Evolutionary conservation across 2,888 invertebrate genomes (phyloP), one percentile per base, ranked within the genome.

Genomic region (Limulus polyphemus): DNA sequence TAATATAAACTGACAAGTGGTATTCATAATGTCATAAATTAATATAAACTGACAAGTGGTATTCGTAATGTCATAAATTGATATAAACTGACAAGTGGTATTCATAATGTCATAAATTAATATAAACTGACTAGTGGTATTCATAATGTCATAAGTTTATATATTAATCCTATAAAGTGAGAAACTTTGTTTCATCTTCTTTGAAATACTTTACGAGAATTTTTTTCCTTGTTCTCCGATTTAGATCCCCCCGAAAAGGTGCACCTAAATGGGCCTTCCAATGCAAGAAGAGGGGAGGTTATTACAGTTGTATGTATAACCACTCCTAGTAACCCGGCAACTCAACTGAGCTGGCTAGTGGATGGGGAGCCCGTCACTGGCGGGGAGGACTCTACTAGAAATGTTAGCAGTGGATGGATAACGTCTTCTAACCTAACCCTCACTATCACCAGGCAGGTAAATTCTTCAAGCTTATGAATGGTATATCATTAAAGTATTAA

Each of bases 211-310:
- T 32, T 32, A 0, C 3, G 32, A 7, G 32, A 32, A 32, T 32
- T 32, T 32, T 32, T 32, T 32, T 32, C n/a, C 32, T 32, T 32
- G 32, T 32, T 1, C 3, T 32, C 32, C 7, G 32, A 32, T 70
- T 16, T 81, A 95, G 95, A 93, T 78, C 88, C 93, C 10, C 94
- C 97, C 16, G 82, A 86, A 10, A 85, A 86, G 72, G 92, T 93
- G 59, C 85, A 84, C 12, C 90, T 95, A 71, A 84, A 86, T 0
- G 95, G 94, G 0, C 87, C 89, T 0, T 85, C 86, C 0, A 90
- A 91, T 75, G 93, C 91, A 10, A 84, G 88, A 71, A 90, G 90
- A 1, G 91, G 90, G 0, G 92, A 94, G 72, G 83, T 84, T 14
- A 88, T 95, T 11, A 87, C 88, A n/a, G 80, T 95, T 65, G 88